Conservation (phyloP, 2,797 vertebrate species). For the Galago senegalensis region DNA sequence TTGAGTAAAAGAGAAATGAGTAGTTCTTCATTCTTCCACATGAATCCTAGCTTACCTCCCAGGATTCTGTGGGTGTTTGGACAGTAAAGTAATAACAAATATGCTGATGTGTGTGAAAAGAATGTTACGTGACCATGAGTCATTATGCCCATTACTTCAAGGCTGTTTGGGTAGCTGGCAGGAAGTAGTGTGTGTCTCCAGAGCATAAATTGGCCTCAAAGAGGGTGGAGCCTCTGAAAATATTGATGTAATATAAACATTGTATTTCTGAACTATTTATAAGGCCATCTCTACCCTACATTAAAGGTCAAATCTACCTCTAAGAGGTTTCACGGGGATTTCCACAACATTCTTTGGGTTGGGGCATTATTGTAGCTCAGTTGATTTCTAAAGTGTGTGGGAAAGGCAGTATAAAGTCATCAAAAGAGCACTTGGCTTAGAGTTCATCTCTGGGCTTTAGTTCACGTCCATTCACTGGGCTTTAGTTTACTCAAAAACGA, state of each 20-base stretch:
- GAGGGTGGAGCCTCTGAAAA: constrained; percentile 62
- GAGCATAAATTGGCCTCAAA: constrained; percentile 65
- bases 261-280: constrained; percentile 72
- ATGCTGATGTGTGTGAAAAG: constrained; percentile 56
- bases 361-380: neutral
- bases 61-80: constrained; percentile 67
- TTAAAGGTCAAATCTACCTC: constrained; percentile 61
- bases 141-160: constrained; percentile 69
- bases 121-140: constrained; percentile 70
- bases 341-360: constrained; percentile 52
- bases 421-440: neutral
- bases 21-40: constrained; percentile 56
- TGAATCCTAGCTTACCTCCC: constrained; percentile 56
- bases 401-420: constrained; percentile 34
- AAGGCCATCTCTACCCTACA: constrained; percentile 58
- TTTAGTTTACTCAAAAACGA: constrained; percentile 36
- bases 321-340: constrained; percentile 58
- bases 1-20: constrained; percentile 58
- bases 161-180: constrained; percentile 62
- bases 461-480: neutral
- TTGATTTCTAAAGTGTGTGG: constrained; percentile 4
- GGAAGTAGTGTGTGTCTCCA: constrained; percentile 70
- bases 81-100: constrained; percentile 54
- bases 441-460: neutral
- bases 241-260: constrained; percentile 67